Percentiles rank a stretch among this genome's conserved stretches.
phyloP scores from a whole-genome alignment of 2,113 vertebrate genomes.

The Edolisoma coerulescens region DNA sequence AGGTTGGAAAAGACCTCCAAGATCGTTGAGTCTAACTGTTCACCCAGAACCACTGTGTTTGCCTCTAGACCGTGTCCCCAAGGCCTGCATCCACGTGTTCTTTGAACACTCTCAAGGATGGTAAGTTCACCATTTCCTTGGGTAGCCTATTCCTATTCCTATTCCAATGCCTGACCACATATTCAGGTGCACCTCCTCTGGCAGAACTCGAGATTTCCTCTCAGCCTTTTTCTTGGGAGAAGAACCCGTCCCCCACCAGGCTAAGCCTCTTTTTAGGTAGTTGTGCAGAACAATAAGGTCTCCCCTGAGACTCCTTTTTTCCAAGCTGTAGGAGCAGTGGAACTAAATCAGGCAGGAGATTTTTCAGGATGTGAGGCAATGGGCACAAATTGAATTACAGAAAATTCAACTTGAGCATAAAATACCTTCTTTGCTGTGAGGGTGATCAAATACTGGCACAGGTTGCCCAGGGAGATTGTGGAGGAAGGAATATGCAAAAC shows the following conservation, averaged over 20 bases:
- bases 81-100: neutral
- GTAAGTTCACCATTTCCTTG: neutral
- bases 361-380: neutral
- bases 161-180: too few relatives aligned
- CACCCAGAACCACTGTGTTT: neutral
- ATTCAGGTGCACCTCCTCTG: neutral
- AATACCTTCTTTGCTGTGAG: neutral
- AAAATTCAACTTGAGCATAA: neutral
- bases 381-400: neutral
- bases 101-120: neutral
- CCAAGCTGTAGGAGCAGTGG: neutral
- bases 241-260: neutral
- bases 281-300: neutral
- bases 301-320: neutral
- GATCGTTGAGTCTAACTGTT: neutral
- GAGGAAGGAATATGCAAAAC: neutral
- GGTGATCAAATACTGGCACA: neutral
- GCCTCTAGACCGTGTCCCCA: rapidly evolving
- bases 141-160: neutral
- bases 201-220: neutral
- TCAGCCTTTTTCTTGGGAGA: neutral
- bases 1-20: neutral
- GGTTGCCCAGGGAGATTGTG: neutral
- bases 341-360: neutral
- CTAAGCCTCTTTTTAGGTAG: neutral